These are phyloP conservation scores for Syngnathus rostellatus DNA, from an alignment of 2,797 vertebrate species.

Conservation along the genomic window DNA sequence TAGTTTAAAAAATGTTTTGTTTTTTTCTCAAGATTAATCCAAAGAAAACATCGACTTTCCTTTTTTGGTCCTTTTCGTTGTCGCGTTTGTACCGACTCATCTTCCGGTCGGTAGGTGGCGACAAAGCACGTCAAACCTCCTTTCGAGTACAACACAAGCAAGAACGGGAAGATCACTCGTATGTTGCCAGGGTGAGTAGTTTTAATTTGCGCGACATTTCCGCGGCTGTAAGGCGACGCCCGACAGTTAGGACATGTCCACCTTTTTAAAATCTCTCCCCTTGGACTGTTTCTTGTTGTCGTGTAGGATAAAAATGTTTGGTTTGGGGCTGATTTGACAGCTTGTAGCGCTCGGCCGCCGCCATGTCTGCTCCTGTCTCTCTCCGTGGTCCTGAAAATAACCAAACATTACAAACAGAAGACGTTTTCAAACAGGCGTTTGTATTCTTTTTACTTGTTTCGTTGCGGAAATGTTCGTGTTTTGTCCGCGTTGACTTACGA, in stretches of 20 bases:
- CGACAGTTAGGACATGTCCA: background rate
- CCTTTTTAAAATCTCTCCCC: too few species aligned
- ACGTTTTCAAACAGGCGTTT: background rate
- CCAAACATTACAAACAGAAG: background rate
- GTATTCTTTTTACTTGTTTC: background rate
- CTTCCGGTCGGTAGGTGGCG: background rate
- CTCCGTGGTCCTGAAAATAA: conserved; percentile 53
- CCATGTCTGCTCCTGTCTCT: conserved; percentile 48
- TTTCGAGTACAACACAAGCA: background rate
- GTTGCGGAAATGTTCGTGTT: background rate
- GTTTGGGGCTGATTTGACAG: background rate
- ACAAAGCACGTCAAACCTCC: background rate
- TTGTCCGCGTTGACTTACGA: background rate
- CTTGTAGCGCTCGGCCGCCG: conserved; percentile 14
- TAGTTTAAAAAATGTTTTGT: too few species aligned
- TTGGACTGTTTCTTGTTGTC: background rate
- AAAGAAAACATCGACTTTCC: background rate
- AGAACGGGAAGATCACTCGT: background rate
- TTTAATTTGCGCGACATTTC: background rate
- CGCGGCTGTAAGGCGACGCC: background rate
- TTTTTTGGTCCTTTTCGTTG: conserved; percentile 5
- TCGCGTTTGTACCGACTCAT: conserved; percentile 2
- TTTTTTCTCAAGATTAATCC: too few species aligned
- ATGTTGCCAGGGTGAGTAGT: background rate
- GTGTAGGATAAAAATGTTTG: background rate